phyloP scores from a whole-genome alignment of 2,113 vertebrate genomes.

The Stegostoma tigrinum region DNA sequence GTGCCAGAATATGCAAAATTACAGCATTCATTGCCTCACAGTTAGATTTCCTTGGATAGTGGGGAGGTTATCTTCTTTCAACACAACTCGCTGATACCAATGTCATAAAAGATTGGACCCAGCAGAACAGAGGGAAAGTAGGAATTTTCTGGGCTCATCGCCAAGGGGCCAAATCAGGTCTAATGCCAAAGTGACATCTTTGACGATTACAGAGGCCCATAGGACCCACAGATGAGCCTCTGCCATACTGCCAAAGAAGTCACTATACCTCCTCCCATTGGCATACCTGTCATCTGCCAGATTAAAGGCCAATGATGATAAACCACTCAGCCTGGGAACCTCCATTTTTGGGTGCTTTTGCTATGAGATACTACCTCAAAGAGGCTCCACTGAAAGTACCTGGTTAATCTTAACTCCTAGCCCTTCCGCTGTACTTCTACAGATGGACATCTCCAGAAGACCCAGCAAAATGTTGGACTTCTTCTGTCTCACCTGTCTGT shows the following conservation, averaged over 20 bases:
- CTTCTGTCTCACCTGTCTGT: neutral
- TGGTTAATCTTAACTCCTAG: no score
- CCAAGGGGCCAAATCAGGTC: neutral
- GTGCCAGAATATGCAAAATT: neutral
- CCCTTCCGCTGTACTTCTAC: no score
- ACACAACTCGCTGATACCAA: neutral
- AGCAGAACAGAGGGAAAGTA: neutral
- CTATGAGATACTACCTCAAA: no score
- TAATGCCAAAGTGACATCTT: neutral
- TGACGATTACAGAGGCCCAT: neutral
- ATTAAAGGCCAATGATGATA: no score
- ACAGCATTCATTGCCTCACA: neutral
- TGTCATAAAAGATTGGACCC: neutral
- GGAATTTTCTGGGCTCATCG: neutral
- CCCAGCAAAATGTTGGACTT: neutral
- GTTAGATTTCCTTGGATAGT: neutral
- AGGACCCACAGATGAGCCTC: neutral
- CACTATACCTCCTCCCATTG: neutral
- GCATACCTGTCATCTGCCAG: neutral
- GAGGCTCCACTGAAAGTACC: no score
- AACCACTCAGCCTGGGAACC: no score
- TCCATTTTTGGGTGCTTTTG: no score
- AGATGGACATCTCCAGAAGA: no score
- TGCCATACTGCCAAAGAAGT: neutral
- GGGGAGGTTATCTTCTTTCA: neutral